Evolutionary conservation across 2,113 vertebrate genomes (phyloP).

Genomic region (Sorex araneus): DNA sequence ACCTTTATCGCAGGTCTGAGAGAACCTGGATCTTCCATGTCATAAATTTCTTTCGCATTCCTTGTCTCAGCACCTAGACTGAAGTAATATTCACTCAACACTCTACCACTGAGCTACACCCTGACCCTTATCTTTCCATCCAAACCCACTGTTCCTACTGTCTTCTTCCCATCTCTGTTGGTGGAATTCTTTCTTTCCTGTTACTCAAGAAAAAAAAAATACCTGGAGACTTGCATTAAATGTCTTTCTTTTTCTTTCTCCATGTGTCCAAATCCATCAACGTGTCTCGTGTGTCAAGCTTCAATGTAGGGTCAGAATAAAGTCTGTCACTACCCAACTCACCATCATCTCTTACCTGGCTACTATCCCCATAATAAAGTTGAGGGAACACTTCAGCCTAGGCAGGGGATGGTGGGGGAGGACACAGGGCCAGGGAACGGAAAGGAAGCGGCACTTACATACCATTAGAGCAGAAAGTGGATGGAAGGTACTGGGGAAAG

Average conservation of each 20-base stretch:
- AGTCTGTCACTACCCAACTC: not conserved
- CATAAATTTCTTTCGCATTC: too few species aligned
- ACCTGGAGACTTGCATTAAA: not conserved
- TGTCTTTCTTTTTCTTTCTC: constrained; percentile 11
- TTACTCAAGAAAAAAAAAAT: not conserved
- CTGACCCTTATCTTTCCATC: not conserved
- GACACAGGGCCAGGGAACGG: not conserved
- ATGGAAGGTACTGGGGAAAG: not conserved
- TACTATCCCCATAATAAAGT: not conserved
- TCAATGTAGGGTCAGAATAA: not conserved
- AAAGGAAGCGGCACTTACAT: not conserved
- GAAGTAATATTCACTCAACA: too few species aligned
- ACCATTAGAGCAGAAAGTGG: not conserved
- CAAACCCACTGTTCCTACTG: not conserved
- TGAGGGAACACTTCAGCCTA: not conserved
- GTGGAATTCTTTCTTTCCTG: not conserved
- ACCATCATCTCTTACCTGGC: not conserved
- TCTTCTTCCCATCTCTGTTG: not conserved
- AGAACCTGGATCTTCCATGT: too few species aligned
- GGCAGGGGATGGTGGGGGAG: not conserved
- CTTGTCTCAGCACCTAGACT: too few species aligned
- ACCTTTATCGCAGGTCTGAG: too few species aligned
- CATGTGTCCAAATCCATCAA: not conserved
- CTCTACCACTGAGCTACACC: too few species aligned
- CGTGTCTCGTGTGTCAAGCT: not conserved